A percentile compares a stretch with the other conserved stretches of the same genome.
Evolutionary conservation across 2,888 invertebrate species (phyloP).

Genomic region (Andrena bicolor): DNA sequence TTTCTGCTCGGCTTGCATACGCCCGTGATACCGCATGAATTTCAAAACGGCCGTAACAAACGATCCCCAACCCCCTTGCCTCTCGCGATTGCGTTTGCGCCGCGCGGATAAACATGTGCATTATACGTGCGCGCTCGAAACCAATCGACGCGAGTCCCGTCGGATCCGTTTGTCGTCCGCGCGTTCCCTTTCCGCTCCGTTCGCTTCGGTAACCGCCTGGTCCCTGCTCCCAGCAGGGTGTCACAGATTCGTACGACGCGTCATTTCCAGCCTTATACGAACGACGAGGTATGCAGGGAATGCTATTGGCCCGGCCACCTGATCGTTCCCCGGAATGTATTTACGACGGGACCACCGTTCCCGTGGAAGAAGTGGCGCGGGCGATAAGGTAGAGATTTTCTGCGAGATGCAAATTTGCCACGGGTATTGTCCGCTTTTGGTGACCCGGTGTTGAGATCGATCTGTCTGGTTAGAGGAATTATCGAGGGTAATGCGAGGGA

Average conservation of each 20-base stretch:
- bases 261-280: conserved; percentile 47
- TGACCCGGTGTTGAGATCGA: background rate
- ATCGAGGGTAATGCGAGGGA: background rate
- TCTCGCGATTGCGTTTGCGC: conserved; percentile 23
- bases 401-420: conserved; percentile 5
- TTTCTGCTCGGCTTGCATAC: background rate
- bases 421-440: background rate
- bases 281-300: conserved; percentile 55
- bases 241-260: conserved; percentile 43
- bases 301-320: conserved; percentile 55
- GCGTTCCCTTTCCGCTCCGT: conserved; percentile 72
- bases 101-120: conserved; percentile 19
- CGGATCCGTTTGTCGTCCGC: conserved; percentile 75
- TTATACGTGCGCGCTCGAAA: conserved; percentile 42
- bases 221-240: conserved; percentile 26
- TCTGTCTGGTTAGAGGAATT: background rate
- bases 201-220: conserved; percentile 62
- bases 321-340: conserved; percentile 58
- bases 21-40: conserved; percentile 13
- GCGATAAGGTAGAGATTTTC: conserved; percentile 17
- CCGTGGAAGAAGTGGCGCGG: background rate
- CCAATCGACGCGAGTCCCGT: conserved; percentile 61
- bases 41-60: conserved; percentile 12
- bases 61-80: conserved; percentile 21
- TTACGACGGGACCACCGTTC: conserved; percentile 28